These are phyloP conservation scores for Hydrochoerus hydrochaeris DNA, from an alignment of 2,113 vertebrate genomes.

Conservation along the genomic window DNA sequence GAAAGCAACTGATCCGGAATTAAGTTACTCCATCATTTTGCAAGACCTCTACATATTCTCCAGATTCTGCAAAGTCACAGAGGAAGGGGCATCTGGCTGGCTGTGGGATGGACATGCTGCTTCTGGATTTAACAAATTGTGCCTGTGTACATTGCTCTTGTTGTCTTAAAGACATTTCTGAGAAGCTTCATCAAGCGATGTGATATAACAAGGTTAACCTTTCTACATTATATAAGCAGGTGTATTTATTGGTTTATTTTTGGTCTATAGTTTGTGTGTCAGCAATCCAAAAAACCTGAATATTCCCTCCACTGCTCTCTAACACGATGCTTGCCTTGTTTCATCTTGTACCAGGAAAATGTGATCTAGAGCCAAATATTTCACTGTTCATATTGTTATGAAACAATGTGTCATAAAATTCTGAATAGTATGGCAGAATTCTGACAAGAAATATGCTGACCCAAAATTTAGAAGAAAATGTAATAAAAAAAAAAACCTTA, in stretches of 20 bases:
- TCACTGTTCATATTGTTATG: background rate
- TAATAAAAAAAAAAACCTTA: slow-evolving; percentile 22
- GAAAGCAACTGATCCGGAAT: background rate
- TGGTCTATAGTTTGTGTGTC: background rate
- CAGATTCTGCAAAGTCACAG: background rate
- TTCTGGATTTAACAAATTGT: background rate
- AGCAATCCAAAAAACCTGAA: background rate
- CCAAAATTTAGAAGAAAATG: slow-evolving; percentile 9
- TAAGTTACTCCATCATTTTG: background rate
- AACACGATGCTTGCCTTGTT: background rate
- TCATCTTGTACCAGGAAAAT: background rate
- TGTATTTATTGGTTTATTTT: background rate
- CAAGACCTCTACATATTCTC: background rate
- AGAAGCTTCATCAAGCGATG: background rate
- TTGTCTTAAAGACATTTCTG: slow-evolving; percentile 3
- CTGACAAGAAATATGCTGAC: background rate
- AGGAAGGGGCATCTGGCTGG: background rate
- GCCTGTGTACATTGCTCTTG: background rate
- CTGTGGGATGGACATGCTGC: background rate
- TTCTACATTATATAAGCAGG: background rate
- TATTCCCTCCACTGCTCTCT: background rate
- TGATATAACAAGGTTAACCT: background rate
- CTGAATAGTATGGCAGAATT: slow-evolving; percentile 24
- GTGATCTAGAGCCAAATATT: background rate
- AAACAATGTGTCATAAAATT: background rate